Conservation (phyloP, 1,140 invertebrate genomes). For the Belonocnema kinseyi region DNA sequence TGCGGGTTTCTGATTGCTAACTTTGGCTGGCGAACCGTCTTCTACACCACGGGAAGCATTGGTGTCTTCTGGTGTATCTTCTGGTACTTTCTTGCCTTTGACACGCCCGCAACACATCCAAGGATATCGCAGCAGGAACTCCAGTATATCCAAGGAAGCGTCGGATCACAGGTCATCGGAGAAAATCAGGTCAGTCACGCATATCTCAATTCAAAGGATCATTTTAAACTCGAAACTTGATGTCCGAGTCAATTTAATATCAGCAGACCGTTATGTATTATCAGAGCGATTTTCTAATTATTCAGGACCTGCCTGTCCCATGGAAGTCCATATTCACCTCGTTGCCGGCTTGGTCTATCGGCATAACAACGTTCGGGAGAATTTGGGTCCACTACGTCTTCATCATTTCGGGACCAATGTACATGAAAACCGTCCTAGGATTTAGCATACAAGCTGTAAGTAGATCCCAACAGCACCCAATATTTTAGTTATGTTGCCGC, state of each 20-base stretch:
- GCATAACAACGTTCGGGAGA: slow-evolving; percentile 83
- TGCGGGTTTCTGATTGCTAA: slow-evolving; percentile 83
- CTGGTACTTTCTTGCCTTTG: slow-evolving; percentile 86
- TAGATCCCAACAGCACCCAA: not conserved
- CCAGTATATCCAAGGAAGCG: slow-evolving; percentile 81
- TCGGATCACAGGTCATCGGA: slow-evolving; percentile 74
- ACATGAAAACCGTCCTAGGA: slow-evolving; percentile 83
- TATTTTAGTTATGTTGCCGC: no score
- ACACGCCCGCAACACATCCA: slow-evolving; percentile 84
- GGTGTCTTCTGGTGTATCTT: slow-evolving; percentile 81
- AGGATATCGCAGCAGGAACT: slow-evolving; percentile 83
- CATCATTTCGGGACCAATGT: slow-evolving; percentile 83
- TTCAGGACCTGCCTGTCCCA: slow-evolving; percentile 78
- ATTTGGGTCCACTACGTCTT: slow-evolving; percentile 86
- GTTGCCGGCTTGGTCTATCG: slow-evolving; percentile 88
- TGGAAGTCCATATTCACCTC: slow-evolving; percentile 87
- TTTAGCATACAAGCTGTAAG: slow-evolving; percentile 81
- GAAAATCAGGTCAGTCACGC: slow-evolving; percentile 68
- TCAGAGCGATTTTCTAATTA: not conserved
- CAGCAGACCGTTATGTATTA: not conserved
- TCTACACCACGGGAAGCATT: slow-evolving; percentile 84
- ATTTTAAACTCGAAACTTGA: no score
- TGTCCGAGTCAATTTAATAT: no score
- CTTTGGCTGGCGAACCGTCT: slow-evolving; percentile 81
- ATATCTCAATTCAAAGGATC: not conserved